Conservation (phyloP, 2,797 vertebrate genomes). For the Pseudomugil tenellus region DNA sequence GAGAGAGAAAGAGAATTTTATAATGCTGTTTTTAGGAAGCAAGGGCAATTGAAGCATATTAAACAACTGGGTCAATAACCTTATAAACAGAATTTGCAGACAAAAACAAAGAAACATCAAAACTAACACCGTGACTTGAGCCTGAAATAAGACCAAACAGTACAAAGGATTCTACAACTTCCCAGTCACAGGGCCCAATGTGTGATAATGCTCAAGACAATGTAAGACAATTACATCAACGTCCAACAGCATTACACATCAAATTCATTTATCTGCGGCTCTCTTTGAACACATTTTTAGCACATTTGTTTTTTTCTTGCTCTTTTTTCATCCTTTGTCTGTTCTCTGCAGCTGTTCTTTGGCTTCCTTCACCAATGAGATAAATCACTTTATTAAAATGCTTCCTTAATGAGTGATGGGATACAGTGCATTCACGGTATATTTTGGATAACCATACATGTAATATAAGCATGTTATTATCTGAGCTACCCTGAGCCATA, state of each 20-base stretch:
- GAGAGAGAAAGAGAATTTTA: slow-evolving; percentile 32
- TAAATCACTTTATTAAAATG: slow-evolving; percentile 48
- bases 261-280: slow-evolving; percentile 52
- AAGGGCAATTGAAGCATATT: slow-evolving; percentile 69
- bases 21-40: slow-evolving; percentile 61
- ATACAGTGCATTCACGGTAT: slow-evolving; percentile 32
- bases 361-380: slow-evolving; percentile 66
- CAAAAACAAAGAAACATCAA: slow-evolving; percentile 49
- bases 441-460: slow-evolving; percentile 40
- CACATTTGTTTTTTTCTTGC: slow-evolving; percentile 10
- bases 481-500: slow-evolving; percentile 52
- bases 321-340: slow-evolving; percentile 25
- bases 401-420: slow-evolving; percentile 51
- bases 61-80: slow-evolving; percentile 59
- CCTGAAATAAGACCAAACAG: slow-evolving; percentile 63
- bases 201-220: slow-evolving; percentile 64
- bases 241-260: slow-evolving; percentile 57
- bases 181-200: slow-evolving; percentile 47
- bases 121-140: slow-evolving; percentile 58
- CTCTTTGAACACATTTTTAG: slow-evolving; percentile 49
- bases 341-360: slow-evolving; percentile 64
- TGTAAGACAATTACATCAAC: slow-evolving; percentile 61
- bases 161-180: slow-evolving; percentile 66
- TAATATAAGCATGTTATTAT: slow-evolving; percentile 38
- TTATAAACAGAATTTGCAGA: slow-evolving; percentile 57